Base-by-base conservation (phyloP, 2,888 invertebrate species). In the Pyrocoelia pectoralis region DNA sequence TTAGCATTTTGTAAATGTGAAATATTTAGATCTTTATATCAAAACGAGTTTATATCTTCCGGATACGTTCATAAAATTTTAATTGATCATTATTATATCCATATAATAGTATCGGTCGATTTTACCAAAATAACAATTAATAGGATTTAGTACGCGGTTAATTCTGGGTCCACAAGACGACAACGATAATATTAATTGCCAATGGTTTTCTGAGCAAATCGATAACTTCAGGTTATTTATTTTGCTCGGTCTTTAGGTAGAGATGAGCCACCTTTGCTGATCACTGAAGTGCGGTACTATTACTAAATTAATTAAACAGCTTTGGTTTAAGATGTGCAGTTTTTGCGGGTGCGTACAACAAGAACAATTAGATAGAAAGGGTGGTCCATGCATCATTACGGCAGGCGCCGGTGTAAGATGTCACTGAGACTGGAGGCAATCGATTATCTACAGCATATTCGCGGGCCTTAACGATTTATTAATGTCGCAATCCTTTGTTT, bases 171-270 rank as follows among this genome's bases (percentile, higher is more conserved):
- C 74, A 70, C 77, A 74, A 75, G 73, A 73, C 72, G 74, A 76
- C 77, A 76, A 77, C 77, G 78, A 78, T 77, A 73, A 77, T 79
- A 80, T 79, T 80, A 79, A 80, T 79, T 79, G 78, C 78, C 68
- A 69, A 60, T 74, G 78, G 78, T 79, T 63, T 28, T 28, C 14
- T 15, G 24, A 12, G 18, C 15, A 48, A 62, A 63, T 63, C 58
- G 63, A 59, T 63, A 63, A 50, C 28, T 15, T 8, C 12, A 13
- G 13, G 14, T 1, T 43, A 43, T 43, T 43, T 33, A 33, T 33
- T 33, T 33, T 24, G 24, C 24, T 5, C 24, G 24, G 46, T 9
- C 9, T 15, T 10, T 14, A 46, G 6, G 4, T 40, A 40, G n/a
- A n/a, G n/a, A n/a, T n/a, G n/a, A n/a, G n/a, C n/a, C n/a, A n/a